Base-by-base conservation (phyloP, 2,797 vertebrate genomes). In the Falco berigora region DNA sequence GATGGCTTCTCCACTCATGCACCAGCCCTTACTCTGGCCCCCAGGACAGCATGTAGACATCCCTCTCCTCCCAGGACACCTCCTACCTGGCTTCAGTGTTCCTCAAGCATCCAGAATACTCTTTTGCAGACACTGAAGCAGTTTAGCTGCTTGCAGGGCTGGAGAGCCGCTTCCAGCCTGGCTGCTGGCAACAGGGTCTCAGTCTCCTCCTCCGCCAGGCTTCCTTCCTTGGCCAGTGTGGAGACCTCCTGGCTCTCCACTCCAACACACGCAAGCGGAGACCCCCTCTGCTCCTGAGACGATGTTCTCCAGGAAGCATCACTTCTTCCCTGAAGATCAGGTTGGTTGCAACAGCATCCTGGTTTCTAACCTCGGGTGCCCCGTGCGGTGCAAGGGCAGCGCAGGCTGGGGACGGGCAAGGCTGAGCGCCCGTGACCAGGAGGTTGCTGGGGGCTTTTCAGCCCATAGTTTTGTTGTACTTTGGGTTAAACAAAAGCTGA, bases 361-460 rank as follows among this genome's bases (percentile, higher is more conserved):
- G 1, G 0, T 67, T 59, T 42, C 52, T 38, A 36, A 3, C 3
- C 17, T 18, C 34, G 4, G 38, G 44, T 25, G 9, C 13, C 15
- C 25, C 0, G 0, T 30, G 80, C 28, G 6, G 38, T 10, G 44
- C 22, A 8, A 38, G 46, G 34, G 66, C 34, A 28, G 62, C 1
- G 3, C 44, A 34, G 63, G 21, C 10, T 46, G 80, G 80, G 63
- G 42, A 8, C 14, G 58, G 77, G 15, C 30, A 24, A 42, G n/a
- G 62, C 79, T 50, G 62, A 40, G 56, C 17, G 14, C 49, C 52
- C 1, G 1, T 17, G 3, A n/a, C 40, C 5, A 1, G 47, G 30
- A 58, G 10, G 25, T 4, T 72, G 74, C 20, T 87, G 71, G 44
- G 25, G 15, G 6, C 44, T 77, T 53, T 42, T 59, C 64, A 71